Base-by-base conservation (phyloP, 64 coral and sea anemone species). In the Montipora capricornis region DNA sequence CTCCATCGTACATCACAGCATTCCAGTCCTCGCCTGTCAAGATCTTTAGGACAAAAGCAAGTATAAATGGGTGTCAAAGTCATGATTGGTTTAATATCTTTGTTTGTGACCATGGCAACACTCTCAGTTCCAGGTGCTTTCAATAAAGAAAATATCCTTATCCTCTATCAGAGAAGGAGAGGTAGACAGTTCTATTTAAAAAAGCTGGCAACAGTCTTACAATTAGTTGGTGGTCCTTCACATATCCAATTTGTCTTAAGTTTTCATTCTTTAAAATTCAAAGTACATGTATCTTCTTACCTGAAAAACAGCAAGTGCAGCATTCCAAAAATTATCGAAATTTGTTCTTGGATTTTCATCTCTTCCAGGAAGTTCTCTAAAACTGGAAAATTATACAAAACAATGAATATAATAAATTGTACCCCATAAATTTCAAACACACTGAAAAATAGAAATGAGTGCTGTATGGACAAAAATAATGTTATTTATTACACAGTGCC, bases 251-350 rank as follows among this genome's bases (percentile, higher is more conserved):
- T 37, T 37, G 37, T 37, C 37, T 37, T 37, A 37, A 37, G 37
- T 37, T 37, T 37, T 37, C 37, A 37, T 37, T 37, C 37, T 37
- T 37, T 37, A 64, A 11, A 64, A 12, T 64, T 19, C 61, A 64
- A 64, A 64, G 61, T 20, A 82, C 8, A 47, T 8, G 44, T 8
- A 48, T 75, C 8, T 53, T 14, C 44, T 49, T 74, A 97, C 96
- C 93, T 99, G 98, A 83, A 99, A 99, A 47, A 99, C 98, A 11
- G 98, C 92, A 77, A 99, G 85, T 61, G 94, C 91, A 2, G 98
- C 98, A 91, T 99, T 99, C 98, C 95, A 92, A 59, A 99, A 99
- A 76, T 99, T 88, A 75, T 99, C 98, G 73, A 99, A 99, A 73
- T 99, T 99, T 68, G 98, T 99, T 75, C 98, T 80, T 9, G 95